Evolutionary conservation across 2,888 invertebrate species (phyloP).

Genomic region (Acanthococcus lagerstroemiae): DNA sequence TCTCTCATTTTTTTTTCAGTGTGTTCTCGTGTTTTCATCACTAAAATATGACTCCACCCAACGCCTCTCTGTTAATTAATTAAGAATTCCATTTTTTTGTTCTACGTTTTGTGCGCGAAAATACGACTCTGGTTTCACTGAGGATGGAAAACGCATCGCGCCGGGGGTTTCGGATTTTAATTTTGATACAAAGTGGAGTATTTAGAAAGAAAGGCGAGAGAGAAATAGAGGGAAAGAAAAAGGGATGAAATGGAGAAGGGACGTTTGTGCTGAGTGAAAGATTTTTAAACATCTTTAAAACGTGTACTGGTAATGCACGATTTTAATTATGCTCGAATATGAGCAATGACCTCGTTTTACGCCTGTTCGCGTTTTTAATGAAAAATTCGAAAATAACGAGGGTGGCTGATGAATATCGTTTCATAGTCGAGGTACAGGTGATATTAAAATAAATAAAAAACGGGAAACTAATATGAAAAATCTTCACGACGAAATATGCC

Average conservation of each 20-base stretch:
- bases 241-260: background rate
- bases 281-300: too few species aligned
- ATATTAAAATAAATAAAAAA: too few species aligned
- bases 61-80: background rate
- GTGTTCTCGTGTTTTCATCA: background rate
- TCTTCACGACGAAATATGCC: too few species aligned
- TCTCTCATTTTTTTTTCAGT: background rate
- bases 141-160: background rate
- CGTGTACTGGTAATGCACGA: too few species aligned
- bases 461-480: too few species aligned
- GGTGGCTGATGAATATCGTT: too few species aligned
- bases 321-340: too few species aligned
- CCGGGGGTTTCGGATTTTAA: background rate
- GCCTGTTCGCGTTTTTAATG: too few species aligned
- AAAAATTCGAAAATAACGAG: too few species aligned
- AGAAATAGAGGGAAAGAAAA: background rate
- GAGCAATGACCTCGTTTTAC: too few species aligned
- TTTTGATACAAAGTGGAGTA: background rate
- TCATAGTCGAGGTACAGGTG: too few species aligned
- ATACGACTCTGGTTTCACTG: background rate
- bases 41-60: background rate
- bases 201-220: background rate
- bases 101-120: background rate
- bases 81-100: background rate
- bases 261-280: too few species aligned